These are phyloP conservation scores for Myodes glareolus DNA, from an alignment of 2,113 vertebrate genomes.

Conservation along the genomic window DNA sequence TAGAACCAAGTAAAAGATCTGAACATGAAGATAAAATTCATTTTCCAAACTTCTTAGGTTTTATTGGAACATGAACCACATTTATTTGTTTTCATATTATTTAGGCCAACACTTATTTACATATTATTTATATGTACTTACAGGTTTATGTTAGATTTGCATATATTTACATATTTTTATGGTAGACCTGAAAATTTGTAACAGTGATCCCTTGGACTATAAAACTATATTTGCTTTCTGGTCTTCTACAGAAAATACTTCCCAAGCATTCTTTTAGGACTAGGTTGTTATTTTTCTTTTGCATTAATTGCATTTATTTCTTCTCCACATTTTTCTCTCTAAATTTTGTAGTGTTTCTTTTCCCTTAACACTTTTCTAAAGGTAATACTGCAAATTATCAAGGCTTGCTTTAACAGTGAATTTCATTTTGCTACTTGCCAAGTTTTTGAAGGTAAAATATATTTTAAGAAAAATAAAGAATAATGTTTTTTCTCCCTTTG, in stretches of 20 bases:
- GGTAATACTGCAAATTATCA: conserved; percentile 63
- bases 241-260: background rate
- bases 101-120: background rate
- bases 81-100: background rate
- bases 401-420: conserved; percentile 38
- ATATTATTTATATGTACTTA: background rate
- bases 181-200: background rate
- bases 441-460: conserved; percentile 61
- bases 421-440: conserved; percentile 57
- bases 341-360: conserved; percentile 11
- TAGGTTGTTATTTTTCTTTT: background rate
- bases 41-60: background rate
- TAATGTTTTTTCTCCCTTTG: conserved; percentile 59
- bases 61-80: background rate
- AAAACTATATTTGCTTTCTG: background rate
- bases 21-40: conserved; percentile 8
- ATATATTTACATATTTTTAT: background rate
- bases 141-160: background rate
- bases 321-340: background rate
- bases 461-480: conserved; percentile 67
- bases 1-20: background rate
- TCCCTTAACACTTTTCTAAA: conserved; percentile 5
- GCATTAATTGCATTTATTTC: background rate
- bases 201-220: background rate
- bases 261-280: background rate